Evolutionary conservation across 2,797 vertebrate species (phyloP).

Genomic region (Fistularia tabacaria): DNA sequence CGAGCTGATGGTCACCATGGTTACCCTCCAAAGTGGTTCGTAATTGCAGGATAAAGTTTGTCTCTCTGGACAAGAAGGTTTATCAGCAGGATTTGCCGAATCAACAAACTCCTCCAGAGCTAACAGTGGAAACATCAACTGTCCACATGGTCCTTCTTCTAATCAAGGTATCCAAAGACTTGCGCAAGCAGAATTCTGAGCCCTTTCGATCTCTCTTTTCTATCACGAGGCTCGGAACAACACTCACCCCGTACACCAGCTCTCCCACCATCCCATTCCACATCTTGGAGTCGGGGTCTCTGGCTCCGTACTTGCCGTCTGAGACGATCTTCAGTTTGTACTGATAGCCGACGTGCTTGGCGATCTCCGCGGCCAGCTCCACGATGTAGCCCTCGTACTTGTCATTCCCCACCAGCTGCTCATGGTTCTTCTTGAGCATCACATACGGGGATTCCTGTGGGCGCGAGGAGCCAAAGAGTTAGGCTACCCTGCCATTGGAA

Average conservation of each 20-base stretch:
- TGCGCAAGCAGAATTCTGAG: too few species aligned
- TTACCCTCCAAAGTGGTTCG: too few species aligned
- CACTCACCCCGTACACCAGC: conserved; percentile 94
- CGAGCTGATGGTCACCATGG: too few species aligned
- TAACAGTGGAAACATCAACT: too few species aligned
- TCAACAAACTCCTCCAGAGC: too few species aligned
- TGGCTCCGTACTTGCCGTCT: conserved; percentile 93
- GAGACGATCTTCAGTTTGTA: conserved; percentile 94
- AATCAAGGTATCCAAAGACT: too few species aligned
- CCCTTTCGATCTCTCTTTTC: too few species aligned
- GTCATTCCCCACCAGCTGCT: conserved; percentile 89
- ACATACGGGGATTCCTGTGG: conserved; percentile 94
- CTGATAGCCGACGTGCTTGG: conserved; percentile 94
- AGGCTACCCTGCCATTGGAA: neutral
- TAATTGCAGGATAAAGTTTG: too few species aligned
- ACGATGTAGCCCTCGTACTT: conserved; percentile 97
- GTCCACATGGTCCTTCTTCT: too few species aligned
- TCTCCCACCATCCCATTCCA: conserved; percentile 99
- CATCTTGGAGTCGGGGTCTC: conserved; percentile 89
- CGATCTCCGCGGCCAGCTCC: conserved; percentile 94
- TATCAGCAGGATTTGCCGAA: too few species aligned
- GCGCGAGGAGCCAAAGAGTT: neutral
- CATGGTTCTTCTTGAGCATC: conserved; percentile 98
- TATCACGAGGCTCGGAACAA: neutral
- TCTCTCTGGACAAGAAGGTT: too few species aligned